Percentiles rank a stretch among this genome's conserved stretches.
phyloP scores from a whole-genome alignment of 2,888 invertebrate species.

The Drosophila suboccidentalis region DNA sequence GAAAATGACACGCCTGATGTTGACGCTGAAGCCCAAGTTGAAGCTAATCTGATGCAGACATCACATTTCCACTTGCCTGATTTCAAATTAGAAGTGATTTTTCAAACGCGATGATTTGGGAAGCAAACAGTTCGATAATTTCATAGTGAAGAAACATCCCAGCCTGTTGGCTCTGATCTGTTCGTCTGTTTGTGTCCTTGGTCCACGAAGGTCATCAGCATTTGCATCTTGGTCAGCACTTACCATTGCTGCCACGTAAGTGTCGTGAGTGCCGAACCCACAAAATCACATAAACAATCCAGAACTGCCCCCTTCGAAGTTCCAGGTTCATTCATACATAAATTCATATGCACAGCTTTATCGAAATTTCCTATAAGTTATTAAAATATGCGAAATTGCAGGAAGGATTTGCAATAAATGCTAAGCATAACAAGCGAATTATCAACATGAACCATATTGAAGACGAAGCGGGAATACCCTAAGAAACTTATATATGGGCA shows the following conservation, averaged over 20 bases:
- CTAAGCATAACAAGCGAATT: conserved; percentile 59
- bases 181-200: conserved; percentile 57
- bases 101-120: conserved; percentile 3
- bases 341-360: conserved; percentile 59
- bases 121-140: conserved; percentile 10
- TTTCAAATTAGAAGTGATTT: conserved; percentile 57
- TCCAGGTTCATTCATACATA: conserved; percentile 61
- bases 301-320: conserved; percentile 24
- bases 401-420: conserved; percentile 60
- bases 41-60: conserved; percentile 45
- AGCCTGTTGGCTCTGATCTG: background rate
- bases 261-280: conserved; percentile 75
- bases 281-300: conserved; percentile 71
- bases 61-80: conserved; percentile 67
- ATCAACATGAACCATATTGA: conserved; percentile 42
- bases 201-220: conserved; percentile 72
- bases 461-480: conserved; percentile 9
- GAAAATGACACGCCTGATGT: conserved; percentile 1
- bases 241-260: conserved; percentile 9
- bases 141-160: conserved; percentile 4
- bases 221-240: conserved; percentile 67
- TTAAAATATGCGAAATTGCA: conserved; percentile 69
- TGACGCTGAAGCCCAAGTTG: conserved; percentile 11
- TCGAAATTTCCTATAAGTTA: conserved; percentile 66
- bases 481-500: background rate